These are phyloP conservation scores for Cephus nigrinus DNA, from an alignment of 2,888 invertebrate genomes.

Conservation along the genomic window DNA sequence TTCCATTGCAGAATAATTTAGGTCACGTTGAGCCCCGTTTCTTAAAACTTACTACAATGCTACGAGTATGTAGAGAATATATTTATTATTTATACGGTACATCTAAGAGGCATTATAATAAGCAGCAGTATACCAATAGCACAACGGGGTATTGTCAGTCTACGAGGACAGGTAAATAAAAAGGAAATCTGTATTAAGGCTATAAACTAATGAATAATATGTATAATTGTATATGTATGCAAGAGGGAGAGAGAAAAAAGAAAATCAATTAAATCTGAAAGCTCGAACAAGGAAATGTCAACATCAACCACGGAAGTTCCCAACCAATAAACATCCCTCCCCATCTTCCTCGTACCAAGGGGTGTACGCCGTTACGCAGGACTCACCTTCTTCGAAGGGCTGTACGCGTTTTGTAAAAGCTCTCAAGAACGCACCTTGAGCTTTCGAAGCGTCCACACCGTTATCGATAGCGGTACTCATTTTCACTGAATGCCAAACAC, in stretches of 20 bases:
- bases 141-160: background rate
- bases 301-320: background rate
- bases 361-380: slow-evolving; percentile 15
- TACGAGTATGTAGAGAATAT: background rate
- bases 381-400: slow-evolving; percentile 62
- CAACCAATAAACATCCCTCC: background rate
- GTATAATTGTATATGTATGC: background rate
- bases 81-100: background rate
- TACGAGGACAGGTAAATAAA: background rate
- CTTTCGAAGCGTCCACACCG: slow-evolving; percentile 52
- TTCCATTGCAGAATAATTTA: background rate
- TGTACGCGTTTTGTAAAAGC: slow-evolving; percentile 60
- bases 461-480: slow-evolving; percentile 57
- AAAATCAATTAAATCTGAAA: background rate
- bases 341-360: background rate
- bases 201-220: too few relatives aligned
- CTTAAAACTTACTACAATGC: background rate
- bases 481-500: background rate
- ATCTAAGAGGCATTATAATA: background rate
- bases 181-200: background rate
- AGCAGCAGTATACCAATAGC: background rate
- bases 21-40: background rate
- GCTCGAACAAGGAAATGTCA: background rate
- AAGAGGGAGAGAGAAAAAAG: background rate
- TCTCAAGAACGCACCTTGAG: slow-evolving; percentile 57